Evolutionary conservation across 2,113 vertebrate genomes (phyloP).

Genomic region (Eonycteris spelaea): DNA sequence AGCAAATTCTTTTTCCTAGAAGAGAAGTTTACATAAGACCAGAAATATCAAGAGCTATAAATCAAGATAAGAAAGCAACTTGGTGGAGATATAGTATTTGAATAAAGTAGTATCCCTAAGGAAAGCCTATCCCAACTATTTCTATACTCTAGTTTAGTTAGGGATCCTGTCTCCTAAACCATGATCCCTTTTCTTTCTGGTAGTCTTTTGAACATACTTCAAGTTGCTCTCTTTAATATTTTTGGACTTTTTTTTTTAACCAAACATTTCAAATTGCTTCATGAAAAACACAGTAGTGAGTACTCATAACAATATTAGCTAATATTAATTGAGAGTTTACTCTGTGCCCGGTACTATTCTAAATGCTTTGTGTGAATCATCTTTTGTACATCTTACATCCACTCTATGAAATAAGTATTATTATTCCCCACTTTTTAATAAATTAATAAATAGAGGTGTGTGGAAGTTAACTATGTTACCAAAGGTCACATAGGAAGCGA

Average conservation of each 20-base stretch:
- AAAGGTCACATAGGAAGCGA: neutral
- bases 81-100: neutral
- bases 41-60: slow-evolving; percentile 60
- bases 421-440: neutral
- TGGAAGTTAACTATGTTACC: neutral
- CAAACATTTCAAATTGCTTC: neutral
- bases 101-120: slow-evolving; percentile 5
- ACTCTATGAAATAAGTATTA: neutral
- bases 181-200: neutral
- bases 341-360: neutral
- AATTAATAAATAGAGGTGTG: neutral
- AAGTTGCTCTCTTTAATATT: neutral
- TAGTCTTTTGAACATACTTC: neutral
- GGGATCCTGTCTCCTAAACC: neutral
- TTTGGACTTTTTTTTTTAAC: neutral
- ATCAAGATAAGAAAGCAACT: slow-evolving; percentile 41
- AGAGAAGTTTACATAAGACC: slow-evolving; percentile 58
- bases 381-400: neutral
- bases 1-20: slow-evolving; percentile 58
- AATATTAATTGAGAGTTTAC: neutral
- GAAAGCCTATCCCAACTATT: neutral
- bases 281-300: neutral
- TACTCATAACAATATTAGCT: neutral
- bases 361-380: neutral
- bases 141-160: neutral